Evolutionary conservation across 2,113 vertebrate genomes (phyloP), one percentile per base, ranked within the genome.

Genomic region (Hyla sarda): DNA sequence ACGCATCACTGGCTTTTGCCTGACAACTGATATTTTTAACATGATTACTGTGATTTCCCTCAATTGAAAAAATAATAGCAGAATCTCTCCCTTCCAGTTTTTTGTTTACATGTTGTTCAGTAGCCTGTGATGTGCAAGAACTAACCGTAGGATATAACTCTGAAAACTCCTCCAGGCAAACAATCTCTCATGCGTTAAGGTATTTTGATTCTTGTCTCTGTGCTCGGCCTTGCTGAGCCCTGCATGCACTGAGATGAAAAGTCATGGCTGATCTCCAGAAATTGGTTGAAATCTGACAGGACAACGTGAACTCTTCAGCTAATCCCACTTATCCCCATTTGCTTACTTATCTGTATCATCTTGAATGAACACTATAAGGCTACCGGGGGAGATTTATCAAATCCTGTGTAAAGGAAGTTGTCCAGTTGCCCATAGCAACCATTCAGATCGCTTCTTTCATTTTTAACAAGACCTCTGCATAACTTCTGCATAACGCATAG

Each of bases 251-350:
- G 62, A 50, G 71, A 82, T 69, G 80, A 82, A 52, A 52, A 69
- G 62, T 69, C 62, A 69, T 69, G 80, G 71, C 80, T 82, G 79
- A 67, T 82, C 58, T 82, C 52, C 62, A 71, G 37, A 82, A 69
- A 82, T 50, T 69, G 80, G 62, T 62, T 82, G 80, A 52, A 71
- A 34, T 17, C 7, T 71, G 11, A 52, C 62, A 25, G 23, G 80
- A 28, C 60, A 71, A 50, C 48, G 62, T 32, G 1, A 23, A 6
- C 60, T 34, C 45, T 41, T 62, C 80, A 82, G 80, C 28, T 32
- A 67, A 69, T 69, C 28, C 41, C 45, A 34, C 62, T 69, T 62
- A 52, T 48, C 58, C 62, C 45, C 37, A 82, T 82, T 50, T 82
- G 45, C 19, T 67, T 71, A 32, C n/a, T 41, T 67, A 81, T 71